Evolutionary conservation across 2,888 invertebrate species (phyloP).

Genomic region (Amphipoea lucens): DNA sequence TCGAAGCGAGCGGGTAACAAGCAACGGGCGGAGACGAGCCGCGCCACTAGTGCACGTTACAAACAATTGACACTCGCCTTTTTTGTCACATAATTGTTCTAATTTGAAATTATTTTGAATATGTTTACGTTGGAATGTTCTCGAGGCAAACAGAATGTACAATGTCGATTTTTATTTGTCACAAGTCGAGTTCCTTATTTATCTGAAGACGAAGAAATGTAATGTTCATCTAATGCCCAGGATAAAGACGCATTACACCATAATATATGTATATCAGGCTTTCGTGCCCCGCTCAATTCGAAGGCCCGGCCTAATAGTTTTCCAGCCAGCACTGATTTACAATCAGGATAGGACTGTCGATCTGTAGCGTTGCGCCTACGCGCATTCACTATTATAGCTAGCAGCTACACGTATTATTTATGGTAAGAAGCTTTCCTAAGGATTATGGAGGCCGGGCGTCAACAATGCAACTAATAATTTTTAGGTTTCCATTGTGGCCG

Average conservation of each 20-base stretch:
- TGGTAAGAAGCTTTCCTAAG: slow-evolving; percentile 89
- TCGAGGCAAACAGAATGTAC: slow-evolving; percentile 9
- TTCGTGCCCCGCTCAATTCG: slow-evolving; percentile 67
- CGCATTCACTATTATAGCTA: slow-evolving; percentile 85
- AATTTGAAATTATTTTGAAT: slow-evolving; percentile 58
- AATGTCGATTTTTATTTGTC: slow-evolving; percentile 6
- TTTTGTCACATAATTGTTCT: slow-evolving; percentile 62
- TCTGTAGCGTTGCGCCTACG: slow-evolving; percentile 86
- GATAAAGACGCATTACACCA: slow-evolving; percentile 59
- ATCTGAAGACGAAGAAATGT: slow-evolving; percentile 48
- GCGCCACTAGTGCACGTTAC: slow-evolving; percentile 60
- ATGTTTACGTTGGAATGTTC: slow-evolving; percentile 34
- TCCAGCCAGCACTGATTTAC: slow-evolving; percentile 86
- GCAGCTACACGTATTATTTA: slow-evolving; percentile 89
- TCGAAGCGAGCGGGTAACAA: slow-evolving; percentile 75
- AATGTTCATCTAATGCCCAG: slow-evolving; percentile 50
- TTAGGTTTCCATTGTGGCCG: slow-evolving; percentile 71
- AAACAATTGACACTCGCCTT: slow-evolving; percentile 52
- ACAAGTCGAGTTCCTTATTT: slow-evolving; percentile 13
- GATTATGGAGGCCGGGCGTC: slow-evolving; percentile 88
- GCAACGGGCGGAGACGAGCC: slow-evolving; percentile 72
- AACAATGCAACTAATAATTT: slow-evolving; percentile 84
- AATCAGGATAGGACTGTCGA: slow-evolving; percentile 88
- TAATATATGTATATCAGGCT: slow-evolving; percentile 62
- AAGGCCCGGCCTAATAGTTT: slow-evolving; percentile 76